Base-by-base conservation (phyloP, 1,140 invertebrate genomes). In the Neodiprion pinetum region DNA sequence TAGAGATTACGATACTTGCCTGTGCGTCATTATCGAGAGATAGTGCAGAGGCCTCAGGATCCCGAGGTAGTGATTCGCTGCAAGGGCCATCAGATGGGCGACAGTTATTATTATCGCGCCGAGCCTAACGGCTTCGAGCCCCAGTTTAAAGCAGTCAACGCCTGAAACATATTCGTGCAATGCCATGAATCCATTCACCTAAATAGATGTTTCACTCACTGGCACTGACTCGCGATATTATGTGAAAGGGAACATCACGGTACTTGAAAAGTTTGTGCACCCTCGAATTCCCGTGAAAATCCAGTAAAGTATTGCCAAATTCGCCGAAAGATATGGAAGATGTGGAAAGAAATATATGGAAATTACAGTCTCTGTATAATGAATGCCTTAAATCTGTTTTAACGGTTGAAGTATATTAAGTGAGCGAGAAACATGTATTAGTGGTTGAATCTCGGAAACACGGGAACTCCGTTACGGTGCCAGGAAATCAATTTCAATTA, bases 1-100 rank as follows among this genome's bases (percentile, higher is more conserved):
- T 3, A 40, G 28, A 40, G 28, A 40, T 40, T 40, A 40, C 28
- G 28, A 40, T 40, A 40, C 3, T 7, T 28, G 77, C 78, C 72
- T 80, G 49, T 88, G 85, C 1, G 90, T 91, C 82, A 92, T 87
- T 9, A 90, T 90, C 4, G 89, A 87, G 4, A 90, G 87, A 79
- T 93, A 93, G 73, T 93, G 92, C 4, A 93, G 86, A 0, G 93
- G 93, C 75, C 89, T 87, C 7, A 91, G 80, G 61, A 91, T 92
- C 17, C 93, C 93, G 21, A 93, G 84, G 83, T 92, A 93, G 79
- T 95, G 94, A 82, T 94, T 93, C 17, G 93, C 82, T 7, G 93
- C 92, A 48, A 95, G 87, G 2, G 91, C 90, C 12, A 93, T 79
- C 7, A 95, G 87, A 82, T 94, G 93, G 9, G 90, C 83, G 1